Evolutionary conservation across 1,140 invertebrate genomes (phyloP), one percentile per base, ranked within the genome.

Genomic region (Drosophila nikananu): DNA sequence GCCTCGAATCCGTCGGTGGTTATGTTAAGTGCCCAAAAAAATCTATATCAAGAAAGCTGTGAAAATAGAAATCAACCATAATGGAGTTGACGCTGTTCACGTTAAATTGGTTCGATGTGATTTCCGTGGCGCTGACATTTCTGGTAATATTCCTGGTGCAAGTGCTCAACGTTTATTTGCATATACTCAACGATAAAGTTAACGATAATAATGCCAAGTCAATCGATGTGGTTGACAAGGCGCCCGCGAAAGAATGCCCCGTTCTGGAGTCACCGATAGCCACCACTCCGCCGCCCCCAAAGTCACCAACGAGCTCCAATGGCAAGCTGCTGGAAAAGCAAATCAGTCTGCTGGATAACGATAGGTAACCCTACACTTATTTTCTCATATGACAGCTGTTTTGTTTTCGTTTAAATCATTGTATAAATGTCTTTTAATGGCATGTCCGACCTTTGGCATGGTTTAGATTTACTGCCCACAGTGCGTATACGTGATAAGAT

Each of bases 241-340:
- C 48, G 9, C 46, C 12, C 13, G 49, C 25, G 8, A 61, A 39
- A 19, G 78, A 86, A 17, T 52, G 46, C 10, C 19, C 32, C 7
- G 5, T 35, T 48, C 17, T 65, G 39, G 75, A 71, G 41, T 32
- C 75, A 21, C 60, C 67, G 32, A 19, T 44, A 21, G 5, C 44
- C 57, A 44, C 60, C 35, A 8, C 35, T 25, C 35, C 62, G 35
- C 42, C 35, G 25, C 30, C 62, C 30, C 42, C 79, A 35, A 59
- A 74, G n/a, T 39, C 57, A 5, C 58, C 74, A 5, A 21, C 70
- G 39, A 39, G 15, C 21, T 60, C 60, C 30, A 91, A 90, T 72
- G 91, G 91, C 42, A 91, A 91, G 61, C 59, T 92, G 61, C 59
- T 92, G 63, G 83, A 83, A 30, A 92, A 92, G 77, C 91, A 91